These are phyloP conservation scores for Eulimnadia texana DNA, from an alignment of 1,140 invertebrate genomes.

Conservation along the genomic window DNA sequence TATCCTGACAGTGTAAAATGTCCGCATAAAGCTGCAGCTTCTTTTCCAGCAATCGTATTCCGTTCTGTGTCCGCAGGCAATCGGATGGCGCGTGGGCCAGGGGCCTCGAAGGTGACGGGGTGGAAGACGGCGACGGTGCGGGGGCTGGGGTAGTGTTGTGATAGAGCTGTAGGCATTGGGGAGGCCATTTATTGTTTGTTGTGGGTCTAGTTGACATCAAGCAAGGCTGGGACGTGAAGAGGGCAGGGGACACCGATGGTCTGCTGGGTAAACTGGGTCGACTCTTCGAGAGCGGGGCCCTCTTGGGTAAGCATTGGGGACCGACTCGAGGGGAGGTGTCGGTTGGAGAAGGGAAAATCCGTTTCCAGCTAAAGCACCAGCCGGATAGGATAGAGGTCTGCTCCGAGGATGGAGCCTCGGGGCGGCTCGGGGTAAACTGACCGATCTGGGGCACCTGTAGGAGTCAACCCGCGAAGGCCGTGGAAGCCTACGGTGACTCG, in stretches of 20 bases:
- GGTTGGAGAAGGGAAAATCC: background rate
- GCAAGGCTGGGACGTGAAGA: constrained; percentile 32
- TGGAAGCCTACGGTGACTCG: background rate
- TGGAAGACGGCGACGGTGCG: constrained; percentile 21
- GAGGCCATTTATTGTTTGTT: background rate
- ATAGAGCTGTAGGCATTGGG: background rate
- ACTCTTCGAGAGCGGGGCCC: background rate
- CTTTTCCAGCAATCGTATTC: constrained; percentile 55
- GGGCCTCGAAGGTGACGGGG: constrained; percentile 38
- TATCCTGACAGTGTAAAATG: constrained; percentile 60
- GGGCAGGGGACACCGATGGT: background rate
- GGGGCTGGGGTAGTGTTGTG: constrained; percentile 12
- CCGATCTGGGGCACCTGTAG: background rate
- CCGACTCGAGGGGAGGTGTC: background rate
- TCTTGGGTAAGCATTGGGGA: background rate
- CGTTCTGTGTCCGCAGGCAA: constrained; percentile 38
- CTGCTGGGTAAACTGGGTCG: background rate
- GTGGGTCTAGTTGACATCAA: constrained; percentile 1
- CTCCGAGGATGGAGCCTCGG: background rate
- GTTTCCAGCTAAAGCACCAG: background rate
- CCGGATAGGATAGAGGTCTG: constrained; percentile 2
- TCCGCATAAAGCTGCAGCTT: constrained; percentile 60
- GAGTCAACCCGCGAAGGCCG: constrained; percentile 4
- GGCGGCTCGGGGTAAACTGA: constrained; percentile 6
- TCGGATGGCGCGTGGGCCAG: constrained; percentile 27